Evolutionary conservation across 2,888 invertebrate genomes (phyloP), one percentile per base, ranked within the genome.

Genomic region (Neria commutata): DNA sequence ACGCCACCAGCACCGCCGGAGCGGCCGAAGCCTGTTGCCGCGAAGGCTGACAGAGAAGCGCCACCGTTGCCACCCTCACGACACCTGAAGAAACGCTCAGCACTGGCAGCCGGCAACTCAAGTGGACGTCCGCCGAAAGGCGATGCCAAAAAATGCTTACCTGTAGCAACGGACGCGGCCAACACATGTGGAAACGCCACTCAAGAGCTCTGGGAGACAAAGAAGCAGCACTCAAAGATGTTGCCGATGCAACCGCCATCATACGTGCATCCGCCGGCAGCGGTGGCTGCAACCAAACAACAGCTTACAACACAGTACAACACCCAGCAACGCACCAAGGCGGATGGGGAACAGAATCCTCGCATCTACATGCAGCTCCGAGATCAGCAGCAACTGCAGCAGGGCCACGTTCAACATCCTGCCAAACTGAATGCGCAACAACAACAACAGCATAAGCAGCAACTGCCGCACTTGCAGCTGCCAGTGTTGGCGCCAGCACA

Each of bases 261-360:
- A 29, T 67, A 66, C 56, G 61, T 67, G 17, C 64, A 63, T 8
- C 69, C 69, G 42, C 66, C 68, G 25, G 51, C 52, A 34, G 24
- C 54, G 10, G 33, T 11, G 2, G 17, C n/a, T 3, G 29, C 25
- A 2, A 10, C 50, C 3, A 46, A 67, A 40, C 60, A 60, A 16
- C 17, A 42, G 16, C 24, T 57, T 14, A 40, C 68, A 67, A n/a
- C 67, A 67, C 67, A 70, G 10, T 71, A 69, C 42, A 72, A 67
- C 58, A 55, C 65, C 23, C 71, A 71, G 42, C 70, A 70, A 58
- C 71, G 76, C 61, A 76, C 76, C 40, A 70, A 70, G 58, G 76
- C 75, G 24, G 76, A 76, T 66, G 76, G 76, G 52, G 76, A 74
- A 60, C 66, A 76, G 24, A 67, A 69, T 47, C 59, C 63, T 29